A percentile compares a stretch with the other conserved stretches of the same genome.
Evolutionary conservation across 2,888 invertebrate species (phyloP).

Genomic region (Kuschelorhynchus macadamiae): DNA sequence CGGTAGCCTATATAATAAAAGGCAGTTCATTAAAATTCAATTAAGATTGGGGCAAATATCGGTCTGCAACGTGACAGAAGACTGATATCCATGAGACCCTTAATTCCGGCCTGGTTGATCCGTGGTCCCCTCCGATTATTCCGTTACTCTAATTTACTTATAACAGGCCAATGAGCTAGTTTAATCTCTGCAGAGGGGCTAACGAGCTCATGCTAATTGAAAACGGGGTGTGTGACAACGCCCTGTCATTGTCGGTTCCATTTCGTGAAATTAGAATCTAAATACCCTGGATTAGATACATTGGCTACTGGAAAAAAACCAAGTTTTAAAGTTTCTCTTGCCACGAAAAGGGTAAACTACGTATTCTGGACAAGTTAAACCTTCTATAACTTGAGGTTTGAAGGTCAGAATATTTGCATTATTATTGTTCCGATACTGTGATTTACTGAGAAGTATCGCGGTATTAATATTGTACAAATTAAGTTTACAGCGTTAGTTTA

Average conservation of each 20-base stretch:
- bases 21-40: no score
- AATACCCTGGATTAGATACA: background rate
- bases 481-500: no score
- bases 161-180: conserved; percentile 34
- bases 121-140: conserved; percentile 18
- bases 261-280: conserved; percentile 20
- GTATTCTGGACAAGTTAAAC: no score
- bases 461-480: no score
- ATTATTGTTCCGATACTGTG: no score
- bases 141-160: conserved; percentile 30
- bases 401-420: no score
- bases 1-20: no score
- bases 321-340: no score
- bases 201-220: conserved; percentile 31
- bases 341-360: no score
- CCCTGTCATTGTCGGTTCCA: conserved; percentile 19
- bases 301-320: no score
- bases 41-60: background rate
- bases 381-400: no score
- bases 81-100: background rate
- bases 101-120: background rate
- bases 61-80: background rate
- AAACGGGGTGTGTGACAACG: conserved; percentile 25
- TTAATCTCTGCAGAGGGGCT: conserved; percentile 26
- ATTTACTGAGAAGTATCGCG: no score